Conservation (phyloP, 2,888 invertebrate genomes). For the Pandemis cinnamomeana region DNA sequence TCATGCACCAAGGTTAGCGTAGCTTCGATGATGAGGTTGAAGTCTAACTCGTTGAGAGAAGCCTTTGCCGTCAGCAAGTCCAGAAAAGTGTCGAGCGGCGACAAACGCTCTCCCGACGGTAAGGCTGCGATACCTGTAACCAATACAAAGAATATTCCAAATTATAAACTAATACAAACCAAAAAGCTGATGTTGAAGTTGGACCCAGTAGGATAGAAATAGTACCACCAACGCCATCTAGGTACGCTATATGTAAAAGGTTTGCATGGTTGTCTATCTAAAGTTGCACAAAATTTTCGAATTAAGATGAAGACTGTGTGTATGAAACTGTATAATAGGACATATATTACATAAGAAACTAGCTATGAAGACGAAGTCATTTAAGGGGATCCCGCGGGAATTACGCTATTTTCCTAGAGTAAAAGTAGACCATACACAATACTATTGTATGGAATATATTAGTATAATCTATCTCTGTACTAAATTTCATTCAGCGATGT, state of each 20-base stretch:
- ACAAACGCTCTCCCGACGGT: constrained; percentile 88
- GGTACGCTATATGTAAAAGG: not conserved
- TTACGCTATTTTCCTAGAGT: no score
- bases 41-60: constrained; percentile 92
- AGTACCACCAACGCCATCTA: not conserved
- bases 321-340: no score
- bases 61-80: constrained; percentile 94
- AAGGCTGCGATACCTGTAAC: constrained; percentile 88
- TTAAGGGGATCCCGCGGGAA: no score
- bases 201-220: not conserved
- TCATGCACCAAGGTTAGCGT: constrained; percentile 86
- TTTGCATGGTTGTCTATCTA: not conserved
- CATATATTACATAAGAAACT: no score
- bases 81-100: constrained; percentile 93
- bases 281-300: not conserved
- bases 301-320: no score
- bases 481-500: no score
- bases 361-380: no score
- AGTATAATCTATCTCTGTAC: no score
- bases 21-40: constrained; percentile 93
- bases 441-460: no score
- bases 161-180: not conserved
- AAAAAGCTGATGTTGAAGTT: not conserved
- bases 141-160: not conserved
- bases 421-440: no score